phyloP scores from a whole-genome alignment of 2,113 vertebrate species.

The Lophura nycthemera region DNA sequence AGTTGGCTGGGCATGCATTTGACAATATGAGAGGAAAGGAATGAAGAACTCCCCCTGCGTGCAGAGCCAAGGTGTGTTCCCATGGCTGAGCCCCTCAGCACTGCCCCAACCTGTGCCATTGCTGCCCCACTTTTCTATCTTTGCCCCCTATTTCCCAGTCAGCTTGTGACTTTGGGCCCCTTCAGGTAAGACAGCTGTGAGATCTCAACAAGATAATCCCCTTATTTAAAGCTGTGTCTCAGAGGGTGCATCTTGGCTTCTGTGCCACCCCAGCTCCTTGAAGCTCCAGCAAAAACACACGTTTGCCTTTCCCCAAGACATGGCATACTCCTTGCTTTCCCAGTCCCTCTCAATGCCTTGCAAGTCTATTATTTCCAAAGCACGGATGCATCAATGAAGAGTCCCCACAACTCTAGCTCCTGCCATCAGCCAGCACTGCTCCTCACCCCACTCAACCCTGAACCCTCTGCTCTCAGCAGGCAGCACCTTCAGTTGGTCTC shows the following conservation, averaged over 20 bases:
- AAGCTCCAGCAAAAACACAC: not conserved
- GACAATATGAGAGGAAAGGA: constrained; percentile 63
- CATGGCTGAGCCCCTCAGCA: not conserved
- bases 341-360: not conserved
- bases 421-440: not conserved
- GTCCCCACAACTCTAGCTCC: not conserved
- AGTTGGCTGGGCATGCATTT: constrained; percentile 74
- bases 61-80: not conserved
- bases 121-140: not conserved
- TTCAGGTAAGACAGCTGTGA: not conserved
- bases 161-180: not conserved
- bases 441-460: not conserved
- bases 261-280: not conserved
- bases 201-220: not conserved
- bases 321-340: not conserved
- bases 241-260: not conserved
- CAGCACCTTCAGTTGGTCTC: not conserved
- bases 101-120: not conserved
- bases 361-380: not conserved
- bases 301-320: not conserved
- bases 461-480: not conserved
- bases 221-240: not conserved
- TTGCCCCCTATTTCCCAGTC: not conserved
- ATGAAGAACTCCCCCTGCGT: constrained; percentile 47
- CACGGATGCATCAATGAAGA: not conserved